Evolutionary conservation across 1,140 invertebrate species (phyloP), one percentile per base, ranked within the genome.

Genomic region (Drosophila subobscura): DNA sequence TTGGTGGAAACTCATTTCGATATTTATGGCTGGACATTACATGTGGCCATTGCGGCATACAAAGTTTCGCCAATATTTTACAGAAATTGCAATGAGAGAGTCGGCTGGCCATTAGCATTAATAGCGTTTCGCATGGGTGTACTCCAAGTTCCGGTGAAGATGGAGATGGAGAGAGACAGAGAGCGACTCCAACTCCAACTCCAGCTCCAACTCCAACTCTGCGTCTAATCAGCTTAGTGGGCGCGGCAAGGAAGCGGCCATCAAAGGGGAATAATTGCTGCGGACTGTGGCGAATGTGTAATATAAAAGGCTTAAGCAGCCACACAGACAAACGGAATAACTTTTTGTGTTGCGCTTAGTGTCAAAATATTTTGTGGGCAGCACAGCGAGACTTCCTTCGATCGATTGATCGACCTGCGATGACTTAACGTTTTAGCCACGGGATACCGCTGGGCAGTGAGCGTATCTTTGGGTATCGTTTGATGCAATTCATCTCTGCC

Each of bases 321-420:
- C 60, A 8, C 71, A 72, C 54, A 41, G 59, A 58, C 25, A 73
- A 67, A 61, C 52, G 37, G 27, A 14, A 33, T 59, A 29, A 20
- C 16, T 20, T 20, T 20, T 20, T 50, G 51, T 50, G 58, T 42
- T 44, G 45, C 33, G 45, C 78, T 88, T 88, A 88, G 83, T 88
- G 83, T 88, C 83, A 88, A 88, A 88, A 88, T 88, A 88, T 86
- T 88, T 67, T 88, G 80, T 89, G 29, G 29, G 72, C 76, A 53
- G 42, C 83, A 57, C 83, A 88, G 78, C 83, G 76, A 79, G 78
- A 86, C 74, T 88, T 88, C 83, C 83, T 86, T 33, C 16, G 10
- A 37, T 23, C 42, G 67, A 72, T 72, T 59, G 66, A 72, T 72
- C 66, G 68, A 44, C 40, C 52, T 20, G 37, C 55, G 74, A 88